A percentile compares a stretch with the other conserved stretches of the same genome.
These are phyloP conservation scores for Cephalopterus ornatus DNA, from an alignment of 2,113 vertebrate species.

Conservation along the genomic window DNA sequence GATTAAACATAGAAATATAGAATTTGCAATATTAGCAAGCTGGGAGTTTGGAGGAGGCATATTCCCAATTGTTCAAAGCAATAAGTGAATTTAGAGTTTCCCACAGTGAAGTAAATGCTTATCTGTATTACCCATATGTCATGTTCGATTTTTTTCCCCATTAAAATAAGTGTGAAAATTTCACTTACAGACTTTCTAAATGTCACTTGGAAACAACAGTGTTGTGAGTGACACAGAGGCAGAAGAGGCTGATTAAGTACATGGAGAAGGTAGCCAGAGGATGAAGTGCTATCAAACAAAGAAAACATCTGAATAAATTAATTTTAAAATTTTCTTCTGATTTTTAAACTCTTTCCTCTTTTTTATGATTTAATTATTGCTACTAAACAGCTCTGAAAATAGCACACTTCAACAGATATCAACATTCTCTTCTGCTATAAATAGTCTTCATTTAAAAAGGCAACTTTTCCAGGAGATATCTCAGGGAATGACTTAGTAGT, in stretches of 20 bases:
- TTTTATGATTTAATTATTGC: background rate
- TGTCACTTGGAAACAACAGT: conserved; percentile 24
- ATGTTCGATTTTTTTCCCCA: conserved; percentile 2
- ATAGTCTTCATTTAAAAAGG: background rate
- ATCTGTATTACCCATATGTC: background rate
- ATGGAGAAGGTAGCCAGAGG: background rate
- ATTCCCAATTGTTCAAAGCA: background rate
- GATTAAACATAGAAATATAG: background rate
- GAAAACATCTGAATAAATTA: background rate
- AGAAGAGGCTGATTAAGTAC: background rate
- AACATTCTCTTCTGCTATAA: background rate
- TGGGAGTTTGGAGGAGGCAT: background rate
- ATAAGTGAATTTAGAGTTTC: background rate
- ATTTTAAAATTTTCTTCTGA: background rate
- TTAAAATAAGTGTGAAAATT: conserved; percentile 26
- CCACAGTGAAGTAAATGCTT: conserved; percentile 29
- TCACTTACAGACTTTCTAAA: background rate
- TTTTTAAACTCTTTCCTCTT: background rate
- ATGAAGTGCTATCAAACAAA: background rate
- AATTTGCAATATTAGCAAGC: background rate
- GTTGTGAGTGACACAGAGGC: background rate
- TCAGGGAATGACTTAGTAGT: background rate
- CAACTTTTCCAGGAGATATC: background rate
- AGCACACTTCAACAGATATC: background rate
- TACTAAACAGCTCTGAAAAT: background rate